Conservation (phyloP, 2,888 invertebrate genomes). For the Hyalella azteca region DNA sequence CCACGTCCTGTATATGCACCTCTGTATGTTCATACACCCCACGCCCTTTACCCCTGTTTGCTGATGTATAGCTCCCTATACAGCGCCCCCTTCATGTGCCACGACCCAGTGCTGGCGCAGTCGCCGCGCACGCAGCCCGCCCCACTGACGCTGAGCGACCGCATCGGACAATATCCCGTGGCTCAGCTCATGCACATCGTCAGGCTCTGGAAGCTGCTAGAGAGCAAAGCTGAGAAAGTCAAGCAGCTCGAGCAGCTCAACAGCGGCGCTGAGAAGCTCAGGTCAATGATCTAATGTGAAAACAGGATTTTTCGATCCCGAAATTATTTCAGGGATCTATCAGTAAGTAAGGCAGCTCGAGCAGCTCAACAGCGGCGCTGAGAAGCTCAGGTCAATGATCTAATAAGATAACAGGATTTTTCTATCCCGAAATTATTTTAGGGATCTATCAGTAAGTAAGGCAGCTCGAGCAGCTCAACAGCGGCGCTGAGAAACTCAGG, state of each 20-base stretch:
- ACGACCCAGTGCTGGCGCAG: constrained; percentile 72
- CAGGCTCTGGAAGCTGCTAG: constrained; percentile 81
- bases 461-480: constrained; percentile 82
- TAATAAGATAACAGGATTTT: too few relatives aligned
- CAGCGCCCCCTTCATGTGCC: constrained; percentile 65
- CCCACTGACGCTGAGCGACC: constrained; percentile 65
- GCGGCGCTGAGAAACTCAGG: constrained; percentile 79
- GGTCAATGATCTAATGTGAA: constrained; percentile 39
- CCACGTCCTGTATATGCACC: too few relatives aligned
- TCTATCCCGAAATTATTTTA: too few relatives aligned
- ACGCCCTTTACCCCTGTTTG: too few relatives aligned
- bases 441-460: constrained; percentile 81
- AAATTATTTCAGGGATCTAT: too few relatives aligned
- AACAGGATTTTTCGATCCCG: too few relatives aligned
- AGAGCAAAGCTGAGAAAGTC: constrained; percentile 82
- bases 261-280: constrained; percentile 81
- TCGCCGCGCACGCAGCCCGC: constrained; percentile 65
- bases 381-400: constrained; percentile 67
- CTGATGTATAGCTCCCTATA: constrained; percentile 43
- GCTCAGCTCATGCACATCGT: constrained; percentile 82
- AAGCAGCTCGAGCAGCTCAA: constrained; percentile 82
- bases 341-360: constrained; percentile 78
- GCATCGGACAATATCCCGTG: constrained; percentile 81
- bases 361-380: constrained; percentile 88
- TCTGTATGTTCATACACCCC: too few relatives aligned